phyloP scores from a whole-genome alignment of 2,797 vertebrate species.

The Rhabdomys pumilio region DNA sequence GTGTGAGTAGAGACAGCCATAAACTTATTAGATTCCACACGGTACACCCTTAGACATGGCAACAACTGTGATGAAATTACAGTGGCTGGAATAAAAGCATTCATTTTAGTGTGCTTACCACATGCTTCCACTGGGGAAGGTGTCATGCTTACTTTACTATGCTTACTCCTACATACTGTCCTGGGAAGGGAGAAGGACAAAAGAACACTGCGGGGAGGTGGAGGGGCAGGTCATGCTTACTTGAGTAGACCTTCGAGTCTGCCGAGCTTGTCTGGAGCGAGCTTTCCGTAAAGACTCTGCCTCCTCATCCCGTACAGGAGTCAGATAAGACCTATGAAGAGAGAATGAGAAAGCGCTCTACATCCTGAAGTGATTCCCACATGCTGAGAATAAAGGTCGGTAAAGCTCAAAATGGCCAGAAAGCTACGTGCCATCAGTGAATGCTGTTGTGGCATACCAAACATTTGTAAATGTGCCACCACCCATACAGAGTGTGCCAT shows the following conservation, averaged over 20 bases:
- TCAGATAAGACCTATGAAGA: constrained; percentile 90
- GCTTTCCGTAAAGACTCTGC: constrained; percentile 97
- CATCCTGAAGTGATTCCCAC: background rate
- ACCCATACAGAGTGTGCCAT: background rate
- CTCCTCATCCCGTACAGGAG: constrained; percentile 95
- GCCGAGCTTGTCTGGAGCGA: constrained; percentile 95
- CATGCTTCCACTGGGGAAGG: too few species aligned
- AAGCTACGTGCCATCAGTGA: background rate
- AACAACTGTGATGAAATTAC: background rate
- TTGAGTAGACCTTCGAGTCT: constrained; percentile 97
- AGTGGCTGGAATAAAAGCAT: background rate
- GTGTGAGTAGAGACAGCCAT: background rate
- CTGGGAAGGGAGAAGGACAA: background rate
- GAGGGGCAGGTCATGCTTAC: constrained; percentile 83
- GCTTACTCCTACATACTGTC: too few species aligned
- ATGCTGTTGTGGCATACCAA: background rate
- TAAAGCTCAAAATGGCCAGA: constrained; percentile 23
- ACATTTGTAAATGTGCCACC: background rate
- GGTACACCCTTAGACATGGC: background rate
- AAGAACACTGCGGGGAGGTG: background rate
- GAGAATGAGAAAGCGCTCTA: background rate
- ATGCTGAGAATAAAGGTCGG: background rate
- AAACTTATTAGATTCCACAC: background rate
- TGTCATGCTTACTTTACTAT: constrained; percentile 92
- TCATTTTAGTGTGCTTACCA: background rate